Conservation (phyloP, 2,888 invertebrate species). For the Tipula vernalis region DNA sequence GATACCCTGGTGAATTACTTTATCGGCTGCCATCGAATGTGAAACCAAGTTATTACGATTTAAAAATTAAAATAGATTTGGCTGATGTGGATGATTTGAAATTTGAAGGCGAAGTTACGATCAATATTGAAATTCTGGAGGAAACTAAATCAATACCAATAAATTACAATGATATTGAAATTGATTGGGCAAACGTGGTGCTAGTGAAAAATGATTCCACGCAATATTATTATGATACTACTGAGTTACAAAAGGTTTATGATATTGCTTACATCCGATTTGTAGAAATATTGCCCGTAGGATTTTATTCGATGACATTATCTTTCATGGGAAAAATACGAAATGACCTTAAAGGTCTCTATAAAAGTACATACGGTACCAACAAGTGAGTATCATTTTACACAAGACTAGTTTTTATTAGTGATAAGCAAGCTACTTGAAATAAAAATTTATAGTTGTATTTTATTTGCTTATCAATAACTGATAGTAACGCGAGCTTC, state of each 20-base stretch:
- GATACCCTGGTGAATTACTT: background rate
- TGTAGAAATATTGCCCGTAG: background rate
- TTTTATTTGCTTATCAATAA: background rate
- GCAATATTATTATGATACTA: background rate
- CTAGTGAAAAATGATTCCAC: background rate
- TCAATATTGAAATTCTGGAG: background rate
- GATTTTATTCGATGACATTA: background rate
- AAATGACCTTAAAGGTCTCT: background rate
- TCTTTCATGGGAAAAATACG: background rate
- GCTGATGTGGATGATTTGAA: background rate
- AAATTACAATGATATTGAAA: constrained; percentile 9
- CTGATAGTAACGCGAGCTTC: background rate
- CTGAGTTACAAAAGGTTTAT: background rate
- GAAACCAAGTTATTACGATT: constrained; percentile 11
- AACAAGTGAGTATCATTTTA: background rate
- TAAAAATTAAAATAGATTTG: constrained; percentile 10
- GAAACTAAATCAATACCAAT: background rate
- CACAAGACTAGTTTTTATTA: background rate
- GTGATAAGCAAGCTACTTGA: background rate
- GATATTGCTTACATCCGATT: background rate
- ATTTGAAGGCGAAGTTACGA: constrained; percentile 11
- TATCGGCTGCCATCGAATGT: background rate
- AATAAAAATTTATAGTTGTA: background rate
- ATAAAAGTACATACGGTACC: background rate
- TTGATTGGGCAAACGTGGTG: background rate